Base-by-base conservation (phyloP, 2,113 vertebrate species). In the Calyptommatus sinebrachiatus region DNA sequence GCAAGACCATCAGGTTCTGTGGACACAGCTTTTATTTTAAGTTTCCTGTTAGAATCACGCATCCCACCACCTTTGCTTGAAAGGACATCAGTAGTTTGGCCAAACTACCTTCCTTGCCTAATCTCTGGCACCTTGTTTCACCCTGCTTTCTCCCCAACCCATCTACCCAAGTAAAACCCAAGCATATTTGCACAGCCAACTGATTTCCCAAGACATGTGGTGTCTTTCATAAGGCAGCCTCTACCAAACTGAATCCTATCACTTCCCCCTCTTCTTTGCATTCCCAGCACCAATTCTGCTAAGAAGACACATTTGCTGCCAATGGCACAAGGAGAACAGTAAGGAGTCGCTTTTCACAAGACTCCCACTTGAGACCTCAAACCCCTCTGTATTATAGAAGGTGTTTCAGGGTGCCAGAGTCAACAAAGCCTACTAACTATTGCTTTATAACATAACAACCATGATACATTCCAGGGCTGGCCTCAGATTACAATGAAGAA, bases 21-120 rank as follows among this genome's bases (percentile, higher is more conserved):
- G 63, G 35, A 73, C 75, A 45, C 12, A 61, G 24, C 31, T 24
- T 80, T 80, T 80, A 74, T 74, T 81, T 57, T 48, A 7, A 9
- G 65, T 29, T 60, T 48, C 18, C 35, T 50, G 45, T 41, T 1
- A n/a, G 11, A 41, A 10, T 35, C 62, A 14, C 78, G 29, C 67
- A 21, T 31, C 57, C 68, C n/a, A 16, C 71, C 63, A 68, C 79
- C 71, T 28, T 28, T 61, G 24, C 71, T 29, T 53, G 61, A 61
- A 73, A 73, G 71, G n/a, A 45, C 68, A 48, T 24, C 12, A 63
- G 22, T 8, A 46, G 20, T 35, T 57, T 20, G 22, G 65, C 48
- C 18, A 7, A 5, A 77, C 14, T 57, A 48, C 48, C 76, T 7
- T 11, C 29, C 4, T 16, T 22, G 26, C 14, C 31, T 35, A 6